Conservation (phyloP, 2,888 invertebrate species). For the Ctena decussata region DNA sequence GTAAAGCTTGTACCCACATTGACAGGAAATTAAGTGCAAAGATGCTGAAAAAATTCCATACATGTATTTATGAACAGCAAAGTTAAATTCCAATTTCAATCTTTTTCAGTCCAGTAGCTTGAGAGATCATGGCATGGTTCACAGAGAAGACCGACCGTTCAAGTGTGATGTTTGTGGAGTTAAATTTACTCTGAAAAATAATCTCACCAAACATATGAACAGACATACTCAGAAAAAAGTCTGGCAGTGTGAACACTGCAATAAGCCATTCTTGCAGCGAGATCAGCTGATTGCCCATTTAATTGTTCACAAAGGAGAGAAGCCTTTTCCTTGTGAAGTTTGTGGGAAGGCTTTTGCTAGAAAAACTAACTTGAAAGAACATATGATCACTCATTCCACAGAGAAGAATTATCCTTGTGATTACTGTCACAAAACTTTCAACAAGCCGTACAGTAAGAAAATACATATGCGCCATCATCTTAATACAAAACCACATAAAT, state of each 20-base stretch:
- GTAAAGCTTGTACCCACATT: too few relatives aligned
- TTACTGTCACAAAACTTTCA: neutral
- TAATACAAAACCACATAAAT: constrained; percentile 10
- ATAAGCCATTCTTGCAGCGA: neutral
- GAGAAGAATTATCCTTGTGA: neutral
- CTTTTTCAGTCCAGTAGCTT: constrained; percentile 1
- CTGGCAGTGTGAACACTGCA: constrained; percentile 7
- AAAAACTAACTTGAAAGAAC: constrained; percentile 10
- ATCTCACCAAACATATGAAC: neutral
- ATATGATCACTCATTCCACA: neutral
- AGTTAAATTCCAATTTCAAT: too few relatives aligned
- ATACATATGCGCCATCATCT: constrained; percentile 9
- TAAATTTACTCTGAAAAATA: neutral
- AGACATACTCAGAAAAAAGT: neutral
- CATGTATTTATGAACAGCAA: too few relatives aligned
- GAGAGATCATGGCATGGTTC: constrained; percentile 5
- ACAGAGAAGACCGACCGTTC: neutral
- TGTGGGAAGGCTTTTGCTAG: constrained; percentile 16
- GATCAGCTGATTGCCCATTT: constrained; percentile 9
- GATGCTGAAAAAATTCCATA: too few relatives aligned
- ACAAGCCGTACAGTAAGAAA: constrained; percentile 12
- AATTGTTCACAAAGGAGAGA: constrained; percentile 3
- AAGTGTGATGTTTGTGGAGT: neutral
- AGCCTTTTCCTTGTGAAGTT: constrained; percentile 7
- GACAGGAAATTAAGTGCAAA: too few relatives aligned